Percentiles rank a stretch among this genome's conserved stretches.
phyloP scores from a whole-genome alignment of 2,888 invertebrate species.

The Hermaeophaga mercurialis region DNA sequence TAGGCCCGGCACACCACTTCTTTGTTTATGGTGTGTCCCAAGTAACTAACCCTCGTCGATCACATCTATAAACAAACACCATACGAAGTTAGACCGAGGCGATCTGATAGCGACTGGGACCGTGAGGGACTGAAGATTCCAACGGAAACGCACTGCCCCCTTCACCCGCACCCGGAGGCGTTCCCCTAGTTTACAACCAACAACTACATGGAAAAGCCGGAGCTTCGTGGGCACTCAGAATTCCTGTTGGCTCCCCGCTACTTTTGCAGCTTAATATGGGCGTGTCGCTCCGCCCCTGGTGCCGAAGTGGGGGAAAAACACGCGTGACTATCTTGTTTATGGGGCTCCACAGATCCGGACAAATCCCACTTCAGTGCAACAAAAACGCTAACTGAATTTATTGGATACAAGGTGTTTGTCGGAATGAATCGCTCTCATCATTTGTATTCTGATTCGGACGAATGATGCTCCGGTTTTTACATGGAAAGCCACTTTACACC shows the following conservation, averaged over 20 bases:
- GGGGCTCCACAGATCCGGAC: slow-evolving; percentile 58
- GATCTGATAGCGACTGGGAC: slow-evolving; percentile 57
- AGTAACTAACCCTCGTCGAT: slow-evolving; percentile 39
- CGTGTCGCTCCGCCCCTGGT: slow-evolving; percentile 39
- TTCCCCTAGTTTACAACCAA: slow-evolving; percentile 44
- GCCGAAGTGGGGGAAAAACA: slow-evolving; percentile 49
- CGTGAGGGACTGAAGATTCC: slow-evolving; percentile 47
- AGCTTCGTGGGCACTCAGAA: slow-evolving; percentile 34
- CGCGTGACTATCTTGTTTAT: slow-evolving; percentile 58
- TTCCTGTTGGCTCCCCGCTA: slow-evolving; percentile 50
- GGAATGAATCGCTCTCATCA: slow-evolving; percentile 59
- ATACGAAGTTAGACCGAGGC: slow-evolving; percentile 51
- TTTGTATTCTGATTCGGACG: slow-evolving; percentile 60
- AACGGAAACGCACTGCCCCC: slow-evolving; percentile 51
- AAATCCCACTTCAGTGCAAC: slow-evolving; percentile 59
- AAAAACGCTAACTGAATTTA: slow-evolving; percentile 60
- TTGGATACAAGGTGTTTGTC: slow-evolving; percentile 61
- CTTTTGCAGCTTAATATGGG: slow-evolving; percentile 9
- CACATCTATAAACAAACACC: slow-evolving; percentile 43
- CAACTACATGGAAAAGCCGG: slow-evolving; percentile 53
- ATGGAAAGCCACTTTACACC: slow-evolving; percentile 60
- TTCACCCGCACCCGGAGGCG: slow-evolving; percentile 47
- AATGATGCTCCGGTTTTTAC: slow-evolving; percentile 59
- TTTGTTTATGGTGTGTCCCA: slow-evolving; percentile 40
- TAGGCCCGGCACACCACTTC: slow-evolving; percentile 44